These are phyloP conservation scores for Nannoperca australis DNA, from an alignment of 2,797 vertebrate species.

Conservation along the genomic window DNA sequence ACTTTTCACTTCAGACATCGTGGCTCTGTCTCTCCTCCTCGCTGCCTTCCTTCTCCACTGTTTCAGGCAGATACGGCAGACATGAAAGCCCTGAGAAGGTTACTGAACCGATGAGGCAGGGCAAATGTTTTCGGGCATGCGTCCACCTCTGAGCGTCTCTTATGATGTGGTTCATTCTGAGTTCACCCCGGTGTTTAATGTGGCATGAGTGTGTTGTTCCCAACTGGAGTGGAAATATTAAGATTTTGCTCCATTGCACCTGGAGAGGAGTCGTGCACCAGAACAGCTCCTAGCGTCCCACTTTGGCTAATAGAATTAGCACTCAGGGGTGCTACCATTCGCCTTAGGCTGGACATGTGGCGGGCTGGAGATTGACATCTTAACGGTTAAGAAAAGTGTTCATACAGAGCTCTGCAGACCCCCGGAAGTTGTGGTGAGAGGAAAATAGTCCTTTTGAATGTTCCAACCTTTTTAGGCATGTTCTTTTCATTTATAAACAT, in stretches of 20 bases:
- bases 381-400: conserved; percentile 9
- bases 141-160: conserved; percentile 40
- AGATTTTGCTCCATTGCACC: conserved; percentile 47
- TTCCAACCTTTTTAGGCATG: conserved; percentile 2
- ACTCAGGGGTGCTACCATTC: background rate
- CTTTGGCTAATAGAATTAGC: conserved; percentile 31
- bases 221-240: conserved; percentile 50
- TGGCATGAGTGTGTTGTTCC: conserved; percentile 26
- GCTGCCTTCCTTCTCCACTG: conserved; percentile 29
- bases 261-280: conserved; percentile 28
- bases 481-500: conserved; percentile 33
- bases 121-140: conserved; percentile 47
- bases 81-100: conserved; percentile 61
- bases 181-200: conserved; percentile 31
- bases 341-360: conserved; percentile 18
- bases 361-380: conserved; percentile 2
- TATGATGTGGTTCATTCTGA: conserved; percentile 13
- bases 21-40: conserved; percentile 12
- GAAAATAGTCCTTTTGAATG: conserved; percentile 1
- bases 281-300: conserved; percentile 12
- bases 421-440: background rate
- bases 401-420: background rate
- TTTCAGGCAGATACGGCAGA: conserved; percentile 44
- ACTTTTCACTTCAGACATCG: conserved; percentile 22
- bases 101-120: conserved; percentile 41